Base-by-base conservation (phyloP, 2,888 invertebrate species). In the Tethea ocularis region DNA sequence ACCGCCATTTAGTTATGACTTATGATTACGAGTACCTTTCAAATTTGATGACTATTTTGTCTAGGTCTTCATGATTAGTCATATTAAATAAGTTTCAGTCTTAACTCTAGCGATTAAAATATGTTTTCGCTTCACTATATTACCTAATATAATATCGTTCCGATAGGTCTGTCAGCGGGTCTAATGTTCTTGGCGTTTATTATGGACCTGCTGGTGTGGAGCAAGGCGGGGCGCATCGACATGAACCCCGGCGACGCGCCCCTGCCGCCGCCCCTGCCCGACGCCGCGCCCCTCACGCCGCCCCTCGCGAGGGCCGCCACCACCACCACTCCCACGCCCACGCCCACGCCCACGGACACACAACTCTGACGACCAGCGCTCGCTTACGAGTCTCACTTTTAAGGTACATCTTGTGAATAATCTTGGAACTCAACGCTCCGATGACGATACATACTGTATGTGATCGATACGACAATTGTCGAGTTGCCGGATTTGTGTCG, bases 161-260 rank as follows among this genome's bases (percentile, higher is more conserved):
- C 8, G 7, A 0, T 87, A 98, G 98, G 98, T 75, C 96, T 97
- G 60, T 98, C 98, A 0, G 97, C 97, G 57, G 95, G 95, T 29
- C 95, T 98, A 64, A 95, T 98, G 94, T 94, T 97, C 78, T 93
- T 97, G 60, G 98, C 98, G 61, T 98, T 98, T 86, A 93, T 98
- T 69, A 97, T 98, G 88, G 98, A 98, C 91, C 84, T 97, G 74
- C 94, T 97, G 57, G 98, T 98, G 29, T 98, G 97, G 97, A 96
- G 96, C 82, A 97, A 97, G 86, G 97, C 98, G 52, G 96, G 96
- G 59, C 96, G 96, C 78, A 97, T 98, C 75, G 95, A 95, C 80
- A 95, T 95, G 86, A 94, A 95, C 75, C 95, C 95, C 0, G 91
- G 87, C 26, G 90, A 88, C 60, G 62, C 33, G 64, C 72, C 23